These are phyloP conservation scores for Carcina quercana DNA, from an alignment of 2,888 invertebrate genomes.

Conservation along the genomic window DNA sequence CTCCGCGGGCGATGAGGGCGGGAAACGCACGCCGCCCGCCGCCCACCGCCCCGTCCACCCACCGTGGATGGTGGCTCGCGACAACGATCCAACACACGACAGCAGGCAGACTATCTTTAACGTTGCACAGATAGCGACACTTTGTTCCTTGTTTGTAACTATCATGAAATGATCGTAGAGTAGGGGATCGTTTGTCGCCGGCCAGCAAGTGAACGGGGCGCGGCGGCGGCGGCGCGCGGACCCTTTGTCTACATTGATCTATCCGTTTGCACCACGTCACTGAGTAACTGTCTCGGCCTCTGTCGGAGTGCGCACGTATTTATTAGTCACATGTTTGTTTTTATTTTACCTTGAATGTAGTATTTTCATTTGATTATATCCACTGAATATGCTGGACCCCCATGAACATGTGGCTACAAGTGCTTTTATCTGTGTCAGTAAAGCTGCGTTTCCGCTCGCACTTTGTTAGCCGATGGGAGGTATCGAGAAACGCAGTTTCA, in stretches of 20 bases:
- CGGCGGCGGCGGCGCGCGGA: too few relatives aligned
- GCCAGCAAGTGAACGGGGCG: too few relatives aligned
- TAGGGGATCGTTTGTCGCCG: too few relatives aligned
- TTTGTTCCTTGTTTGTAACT: too few relatives aligned
- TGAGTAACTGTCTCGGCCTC: conserved; percentile 19
- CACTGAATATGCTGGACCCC: conserved; percentile 29
- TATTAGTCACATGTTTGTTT: conserved; percentile 72
- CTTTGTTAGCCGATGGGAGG: conserved; percentile 42
- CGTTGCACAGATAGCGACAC: too few relatives aligned
- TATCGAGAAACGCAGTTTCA: conserved; percentile 54
- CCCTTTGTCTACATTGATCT: too few relatives aligned
- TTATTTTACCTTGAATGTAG: conserved; percentile 35
- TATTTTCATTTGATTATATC: conserved; percentile 22
- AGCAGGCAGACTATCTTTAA: too few relatives aligned
- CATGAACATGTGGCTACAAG: conserved; percentile 71
- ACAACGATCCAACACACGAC: too few relatives aligned
- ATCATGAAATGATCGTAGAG: too few relatives aligned
- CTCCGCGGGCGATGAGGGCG: conserved; percentile 24
- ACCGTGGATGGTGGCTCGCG: too few relatives aligned
- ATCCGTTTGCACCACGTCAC: too few relatives aligned
- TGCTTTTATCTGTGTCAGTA: conserved; percentile 34
- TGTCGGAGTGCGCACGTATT: conserved; percentile 59
- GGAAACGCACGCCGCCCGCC: neutral
- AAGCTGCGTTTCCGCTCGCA: conserved; percentile 62
- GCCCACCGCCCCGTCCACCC: neutral